phyloP scores from a whole-genome alignment of 2,113 vertebrate genomes.

The Sander vitreus region DNA sequence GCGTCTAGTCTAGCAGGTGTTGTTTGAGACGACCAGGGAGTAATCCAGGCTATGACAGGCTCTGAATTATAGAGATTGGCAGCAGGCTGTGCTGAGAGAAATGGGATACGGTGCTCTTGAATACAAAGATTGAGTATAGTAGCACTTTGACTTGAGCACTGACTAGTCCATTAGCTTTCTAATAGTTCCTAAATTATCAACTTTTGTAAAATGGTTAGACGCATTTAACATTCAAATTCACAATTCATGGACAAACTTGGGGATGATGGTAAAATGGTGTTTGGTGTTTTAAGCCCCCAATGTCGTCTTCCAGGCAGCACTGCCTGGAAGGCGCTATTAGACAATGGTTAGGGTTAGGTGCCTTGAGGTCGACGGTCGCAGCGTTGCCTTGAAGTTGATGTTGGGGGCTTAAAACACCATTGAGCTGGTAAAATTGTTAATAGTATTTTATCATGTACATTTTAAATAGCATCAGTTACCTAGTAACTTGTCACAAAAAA shows the following conservation, averaged over 20 bases:
- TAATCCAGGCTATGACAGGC: slow-evolving; percentile 59
- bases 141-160: slow-evolving; percentile 35
- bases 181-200: slow-evolving; percentile 23
- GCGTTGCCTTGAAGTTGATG: no score
- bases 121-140: slow-evolving; percentile 43
- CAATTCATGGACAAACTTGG: not conserved
- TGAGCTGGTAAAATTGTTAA: not conserved
- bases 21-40: slow-evolving; percentile 58
- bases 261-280: not conserved
- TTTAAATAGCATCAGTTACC: not conserved
- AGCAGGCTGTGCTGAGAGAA: slow-evolving; percentile 57
- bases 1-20: slow-evolving; percentile 66
- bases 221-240: not conserved
- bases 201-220: not conserved
- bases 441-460: no score
- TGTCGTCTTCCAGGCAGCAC: no score
- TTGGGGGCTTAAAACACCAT: no score
- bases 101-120: slow-evolving; percentile 44
- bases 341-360: no score
- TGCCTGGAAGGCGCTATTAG: no score
- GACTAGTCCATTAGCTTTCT: slow-evolving; percentile 26
- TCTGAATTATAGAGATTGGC: slow-evolving; percentile 68
- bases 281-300: no score
- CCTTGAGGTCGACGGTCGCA: no score
- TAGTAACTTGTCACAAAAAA: not conserved